These are phyloP conservation scores for Leucoma salicis DNA, from an alignment of 2,888 invertebrate species.

Conservation along the genomic window DNA sequence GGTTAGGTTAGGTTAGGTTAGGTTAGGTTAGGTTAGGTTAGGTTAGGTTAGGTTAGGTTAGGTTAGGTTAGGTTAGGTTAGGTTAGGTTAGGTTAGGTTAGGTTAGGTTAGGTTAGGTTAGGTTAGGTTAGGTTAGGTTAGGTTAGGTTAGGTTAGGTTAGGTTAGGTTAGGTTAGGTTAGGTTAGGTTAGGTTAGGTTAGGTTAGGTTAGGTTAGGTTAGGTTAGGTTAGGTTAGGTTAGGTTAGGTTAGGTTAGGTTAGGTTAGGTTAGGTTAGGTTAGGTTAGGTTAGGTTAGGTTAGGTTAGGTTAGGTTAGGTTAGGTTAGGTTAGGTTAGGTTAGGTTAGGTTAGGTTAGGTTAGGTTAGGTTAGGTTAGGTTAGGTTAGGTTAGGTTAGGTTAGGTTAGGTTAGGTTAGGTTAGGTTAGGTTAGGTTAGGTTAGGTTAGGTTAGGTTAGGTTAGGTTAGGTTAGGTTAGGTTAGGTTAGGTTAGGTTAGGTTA, in stretches of 20 bases:
- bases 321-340: constrained; percentile 13
- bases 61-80: neutral
- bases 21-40: constrained; percentile 1
- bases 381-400: constrained; percentile 11
- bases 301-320: constrained; percentile 19
- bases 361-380: constrained; percentile 11
- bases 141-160: neutral
- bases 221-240: constrained; percentile 7
- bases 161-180: neutral
- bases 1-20: constrained; percentile 6
- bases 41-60: neutral
- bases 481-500: constrained; percentile 5
- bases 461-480: constrained; percentile 1
- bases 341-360: constrained; percentile 12
- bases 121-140: neutral
- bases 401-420: constrained; percentile 11
- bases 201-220: constrained; percentile 1
- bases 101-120: neutral
- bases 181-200: neutral
- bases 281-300: constrained; percentile 20
- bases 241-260: constrained; percentile 12
- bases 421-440: constrained; percentile 9
- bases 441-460: constrained; percentile 6
- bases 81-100: neutral
- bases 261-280: constrained; percentile 14